These are phyloP conservation scores for Bergia puertoricense DNA, from an alignment of 92 coral and sea anemone genomes.

Conservation along the genomic window DNA sequence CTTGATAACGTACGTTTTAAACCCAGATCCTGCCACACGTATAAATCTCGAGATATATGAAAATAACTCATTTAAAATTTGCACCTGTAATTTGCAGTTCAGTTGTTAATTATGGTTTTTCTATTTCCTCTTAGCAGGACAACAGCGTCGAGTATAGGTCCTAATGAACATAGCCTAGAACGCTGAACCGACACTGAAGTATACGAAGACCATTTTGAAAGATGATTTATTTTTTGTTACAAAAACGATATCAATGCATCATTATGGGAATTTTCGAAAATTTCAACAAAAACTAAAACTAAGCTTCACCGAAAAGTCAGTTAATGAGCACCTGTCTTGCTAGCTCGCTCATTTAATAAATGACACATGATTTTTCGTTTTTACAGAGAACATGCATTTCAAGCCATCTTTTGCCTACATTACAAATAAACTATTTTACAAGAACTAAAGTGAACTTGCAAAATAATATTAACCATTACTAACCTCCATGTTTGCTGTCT, in stretches of 20 bases:
- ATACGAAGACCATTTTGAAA: too few species aligned
- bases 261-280: neutral
- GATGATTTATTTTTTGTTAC: neutral
- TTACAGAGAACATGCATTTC: neutral
- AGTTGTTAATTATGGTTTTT: neutral
- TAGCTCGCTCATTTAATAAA: neutral
- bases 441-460: too few species aligned
- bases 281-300: neutral
- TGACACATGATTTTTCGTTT: neutral
- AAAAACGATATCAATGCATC: neutral
- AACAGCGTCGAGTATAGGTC: neutral
- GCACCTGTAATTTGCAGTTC: conserved; percentile 6
- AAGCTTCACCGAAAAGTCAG: neutral
- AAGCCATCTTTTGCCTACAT: neutral
- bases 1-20: too few species aligned
- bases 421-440: too few species aligned
- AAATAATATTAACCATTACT: too few species aligned
- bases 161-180: too few species aligned
- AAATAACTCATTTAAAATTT: neutral
- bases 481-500: too few species aligned
- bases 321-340: neutral
- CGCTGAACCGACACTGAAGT: too few species aligned
- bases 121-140: neutral
- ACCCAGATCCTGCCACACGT: too few species aligned
- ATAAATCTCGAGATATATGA: too few species aligned